Base-by-base conservation (phyloP, 2,888 invertebrate genomes). In the Glaucopsyche alexis region DNA sequence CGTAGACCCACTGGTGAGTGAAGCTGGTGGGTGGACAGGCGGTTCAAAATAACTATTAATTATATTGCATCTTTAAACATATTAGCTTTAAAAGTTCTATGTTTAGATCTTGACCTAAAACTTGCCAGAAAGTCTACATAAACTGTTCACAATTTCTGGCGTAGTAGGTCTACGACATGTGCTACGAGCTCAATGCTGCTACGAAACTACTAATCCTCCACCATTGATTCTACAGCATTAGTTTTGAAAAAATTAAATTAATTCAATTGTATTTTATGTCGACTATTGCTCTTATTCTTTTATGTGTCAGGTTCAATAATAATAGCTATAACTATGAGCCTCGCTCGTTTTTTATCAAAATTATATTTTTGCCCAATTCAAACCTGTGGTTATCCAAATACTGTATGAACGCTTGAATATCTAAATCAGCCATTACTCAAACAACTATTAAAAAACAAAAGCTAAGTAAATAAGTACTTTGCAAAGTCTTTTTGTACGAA, bases 401-500 rank as follows among this genome's bases (percentile, higher is more conserved):
- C n/a, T 52, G 16, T 19, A n/a, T 8, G n/a, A n/a, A n/a, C n/a
- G 42, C 13, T 14, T 29, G 29, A 38, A 60, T 38, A 60, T 7
- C 19, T 19, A 55, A 55, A 9, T 55, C 14, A 6, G 13, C 29
- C 29, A 29, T 7, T 38, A 38, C 60, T 60, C 14, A 13, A 60
- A 60, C 29, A 60, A 60, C 29, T 38, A 38, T 60, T 19, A 14
- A 60, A 38, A 38, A 19, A 60, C 19, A 29, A 60, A 60, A 60
- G 60, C 14, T 60, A 60, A 60, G 29, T 60, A 38, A 60, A 60
- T 60, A 60, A 60, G 60, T 60, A 60, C 60, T 60, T 60, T 11
- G 29, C 60, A 60, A 60, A 60, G 60, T 38, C 60, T 38, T 4
- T 2, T 60, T 60, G 60, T 38, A 38, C 60, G 7, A 60, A 60